A percentile compares a stretch with the other conserved stretches of the same genome.
phyloP scores from a whole-genome alignment of 64 coral and sea anemone genomes.

The Stichodactyla helianthus region DNA sequence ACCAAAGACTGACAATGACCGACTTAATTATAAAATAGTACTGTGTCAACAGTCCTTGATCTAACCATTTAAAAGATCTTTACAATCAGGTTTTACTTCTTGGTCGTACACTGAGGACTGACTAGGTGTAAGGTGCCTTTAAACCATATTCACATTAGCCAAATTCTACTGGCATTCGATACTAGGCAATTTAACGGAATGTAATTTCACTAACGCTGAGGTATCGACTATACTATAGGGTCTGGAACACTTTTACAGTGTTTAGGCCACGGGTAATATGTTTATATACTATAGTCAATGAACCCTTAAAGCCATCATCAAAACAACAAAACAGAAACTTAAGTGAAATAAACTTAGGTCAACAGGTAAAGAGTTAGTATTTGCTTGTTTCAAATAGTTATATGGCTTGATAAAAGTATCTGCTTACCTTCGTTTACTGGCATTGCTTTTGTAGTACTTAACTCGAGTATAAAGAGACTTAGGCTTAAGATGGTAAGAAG shows the following conservation, averaged over 20 bases:
- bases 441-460: not conserved
- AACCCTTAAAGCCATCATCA: constrained; percentile 7
- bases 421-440: constrained; percentile 8
- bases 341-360: not conserved
- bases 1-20: no score
- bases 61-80: no score
- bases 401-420: not conserved
- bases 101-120: no score
- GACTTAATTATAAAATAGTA: no score
- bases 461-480: not conserved
- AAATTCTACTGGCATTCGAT: not conserved
- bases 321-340: not conserved
- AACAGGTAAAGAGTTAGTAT: not conserved
- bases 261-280: not conserved
- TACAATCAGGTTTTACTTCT: no score
- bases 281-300: constrained; percentile 6
- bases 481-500: constrained; percentile 6
- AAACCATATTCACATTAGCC: no score
- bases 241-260: not conserved
- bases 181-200: not conserved
- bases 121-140: no score
- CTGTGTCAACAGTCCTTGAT: no score
- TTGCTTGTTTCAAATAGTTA: not conserved
- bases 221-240: not conserved
- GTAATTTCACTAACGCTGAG: not conserved